Conservation (phyloP, 2,113 vertebrate genomes). For the Mus spicilegus region DNA sequence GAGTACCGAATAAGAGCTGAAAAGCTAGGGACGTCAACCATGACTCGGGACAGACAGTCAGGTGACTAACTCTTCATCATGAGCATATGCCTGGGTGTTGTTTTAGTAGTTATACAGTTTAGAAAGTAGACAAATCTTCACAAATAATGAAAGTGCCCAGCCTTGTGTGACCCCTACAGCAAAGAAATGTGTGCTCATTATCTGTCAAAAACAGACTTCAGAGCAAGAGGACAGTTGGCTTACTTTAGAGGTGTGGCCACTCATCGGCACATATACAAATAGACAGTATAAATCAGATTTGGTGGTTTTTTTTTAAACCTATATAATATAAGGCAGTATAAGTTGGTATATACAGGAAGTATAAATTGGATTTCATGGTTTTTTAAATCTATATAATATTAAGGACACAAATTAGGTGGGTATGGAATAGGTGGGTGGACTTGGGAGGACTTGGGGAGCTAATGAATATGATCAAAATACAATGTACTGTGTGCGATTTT, state of each 20-base stretch:
- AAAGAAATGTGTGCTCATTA: neutral
- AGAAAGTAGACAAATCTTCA: neutral
- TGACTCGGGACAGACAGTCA: neutral
- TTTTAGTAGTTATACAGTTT: neutral
- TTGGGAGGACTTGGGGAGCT: rapidly evolving
- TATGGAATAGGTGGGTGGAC: neutral
- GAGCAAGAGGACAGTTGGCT: neutral
- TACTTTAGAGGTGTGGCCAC: neutral
- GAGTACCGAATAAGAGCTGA: neutral
- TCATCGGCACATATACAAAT: too few relatives aligned
- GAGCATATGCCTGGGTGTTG: neutral
- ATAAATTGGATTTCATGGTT: neutral
- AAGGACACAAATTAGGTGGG: neutral
- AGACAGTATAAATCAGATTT: too few relatives aligned
- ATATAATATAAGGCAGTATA: too few relatives aligned
- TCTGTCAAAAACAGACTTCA: neutral
- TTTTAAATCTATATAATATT: neutral
- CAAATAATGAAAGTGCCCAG: neutral
- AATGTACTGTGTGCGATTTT: neutral
- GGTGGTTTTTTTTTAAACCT: too few relatives aligned
- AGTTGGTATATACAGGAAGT: neutral
- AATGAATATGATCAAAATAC: neutral
- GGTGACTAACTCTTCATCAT: neutral
- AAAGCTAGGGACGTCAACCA: neutral
- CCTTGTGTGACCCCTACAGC: neutral